phyloP scores from a whole-genome alignment of 2,797 vertebrate species.

The Aphelocoma californica region DNA sequence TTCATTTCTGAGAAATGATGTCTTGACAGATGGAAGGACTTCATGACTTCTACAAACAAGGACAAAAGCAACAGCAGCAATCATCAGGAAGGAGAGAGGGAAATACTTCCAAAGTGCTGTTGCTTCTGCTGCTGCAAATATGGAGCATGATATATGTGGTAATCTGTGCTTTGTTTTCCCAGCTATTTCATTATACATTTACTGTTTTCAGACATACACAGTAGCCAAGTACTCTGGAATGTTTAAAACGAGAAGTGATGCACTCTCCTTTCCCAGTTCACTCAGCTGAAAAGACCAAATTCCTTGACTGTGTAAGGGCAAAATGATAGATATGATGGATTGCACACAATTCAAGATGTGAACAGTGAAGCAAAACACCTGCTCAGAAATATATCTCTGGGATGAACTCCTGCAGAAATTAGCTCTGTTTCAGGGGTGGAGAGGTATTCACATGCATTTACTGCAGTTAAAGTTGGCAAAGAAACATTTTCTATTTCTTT shows the following conservation, averaged over 20 bases:
- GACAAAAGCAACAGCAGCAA: background rate
- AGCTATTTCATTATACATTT: conserved; percentile 43
- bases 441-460: conserved; percentile 13
- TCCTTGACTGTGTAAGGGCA: conserved; percentile 33
- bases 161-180: conserved; percentile 53
- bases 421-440: conserved; percentile 28
- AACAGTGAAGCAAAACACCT: conserved; percentile 34
- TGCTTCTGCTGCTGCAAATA: background rate
- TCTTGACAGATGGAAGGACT: background rate
- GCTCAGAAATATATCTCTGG: background rate
- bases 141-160: conserved; percentile 13
- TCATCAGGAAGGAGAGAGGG: background rate
- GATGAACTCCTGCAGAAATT: conserved; percentile 50
- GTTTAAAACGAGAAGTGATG: conserved; percentile 29
- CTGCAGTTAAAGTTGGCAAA: conserved; percentile 47
- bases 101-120: background rate
- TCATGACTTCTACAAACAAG: background rate
- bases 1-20: background rate
- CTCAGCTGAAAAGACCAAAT: conserved; percentile 25
- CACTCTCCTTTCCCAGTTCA: conserved; percentile 18
- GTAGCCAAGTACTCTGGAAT: background rate
- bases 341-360: background rate
- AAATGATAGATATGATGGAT: conserved; percentile 18
- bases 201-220: conserved; percentile 8
- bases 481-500: conserved; percentile 64